Conservation (phyloP, 2,888 invertebrate species). For the Xanthorhoe spadicearia region DNA sequence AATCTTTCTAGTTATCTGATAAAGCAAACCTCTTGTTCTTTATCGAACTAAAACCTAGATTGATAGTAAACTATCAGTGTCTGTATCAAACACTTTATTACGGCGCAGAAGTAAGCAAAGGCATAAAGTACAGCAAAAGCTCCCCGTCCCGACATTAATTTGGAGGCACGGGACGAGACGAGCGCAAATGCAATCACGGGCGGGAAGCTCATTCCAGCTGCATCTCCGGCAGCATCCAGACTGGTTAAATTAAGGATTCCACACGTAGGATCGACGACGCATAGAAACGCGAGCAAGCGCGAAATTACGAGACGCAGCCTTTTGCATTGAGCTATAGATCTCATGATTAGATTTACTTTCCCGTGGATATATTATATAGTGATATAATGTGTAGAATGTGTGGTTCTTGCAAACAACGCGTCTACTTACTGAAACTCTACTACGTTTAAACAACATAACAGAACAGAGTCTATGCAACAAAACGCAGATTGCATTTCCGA, state of each 20-base stretch:
- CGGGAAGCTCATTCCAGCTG: conserved; percentile 78
- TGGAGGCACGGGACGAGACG: conserved; percentile 61
- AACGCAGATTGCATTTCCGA: background rate
- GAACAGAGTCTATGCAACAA: background rate
- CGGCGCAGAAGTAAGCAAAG: background rate
- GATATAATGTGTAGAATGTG: background rate
- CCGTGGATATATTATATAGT: background rate
- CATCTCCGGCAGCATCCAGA: conserved; percentile 73
- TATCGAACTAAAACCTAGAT: too few relatives aligned
- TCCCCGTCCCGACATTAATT: conserved; percentile 58
- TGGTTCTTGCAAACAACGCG: background rate
- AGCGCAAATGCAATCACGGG: conserved; percentile 78
- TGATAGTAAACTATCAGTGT: background rate
- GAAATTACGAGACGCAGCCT: conserved; percentile 27
- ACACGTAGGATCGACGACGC: conserved; percentile 56
- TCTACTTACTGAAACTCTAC: background rate
- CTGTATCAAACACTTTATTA: background rate
- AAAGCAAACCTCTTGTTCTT: too few relatives aligned
- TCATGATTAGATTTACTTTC: conserved; percentile 20
- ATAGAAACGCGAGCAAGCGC: conserved; percentile 48
- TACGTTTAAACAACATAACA: background rate
- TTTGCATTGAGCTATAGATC: conserved; percentile 15
- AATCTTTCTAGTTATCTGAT: background rate
- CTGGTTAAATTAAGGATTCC: conserved; percentile 79
- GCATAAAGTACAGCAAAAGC: conserved; percentile 11